Evolutionary conservation across 2,113 vertebrate species (phyloP), one percentile per base, ranked within the genome.

Genomic region (Centropus bengalensis): DNA sequence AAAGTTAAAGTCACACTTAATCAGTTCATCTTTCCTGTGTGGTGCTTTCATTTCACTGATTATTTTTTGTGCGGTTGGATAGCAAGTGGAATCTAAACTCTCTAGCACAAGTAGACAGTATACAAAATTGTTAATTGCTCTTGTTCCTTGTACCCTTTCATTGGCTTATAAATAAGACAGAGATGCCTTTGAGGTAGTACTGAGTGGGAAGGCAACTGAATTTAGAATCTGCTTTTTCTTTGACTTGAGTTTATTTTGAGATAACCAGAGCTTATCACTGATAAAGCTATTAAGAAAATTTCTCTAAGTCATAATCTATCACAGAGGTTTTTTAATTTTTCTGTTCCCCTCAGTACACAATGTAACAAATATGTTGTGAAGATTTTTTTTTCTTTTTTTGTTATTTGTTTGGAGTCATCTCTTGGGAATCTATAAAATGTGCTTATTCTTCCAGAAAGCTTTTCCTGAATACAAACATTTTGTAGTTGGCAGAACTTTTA

Each of bases 161-260:
- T 27, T 81, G 54, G 14, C 64, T 92, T 94, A 40, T 82, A 71
- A 73, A 19, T 84, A 84, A 49, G 47, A 24, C 9, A 33, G 30
- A 32, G 18, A 2, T 86, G 42, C 74, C 28, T 78, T 89, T 60
- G 85, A 93, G 69, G 70, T 87, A 64, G 24, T 30, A 27, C 40
- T 68, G 33, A 56, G 36, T 68, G 49, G 66, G 60, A 84, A 27
- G 26, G 19, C 23, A 59, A 1, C 58, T 89, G 83, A 54, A 73
- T 82, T 87, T 92, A 75, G 22, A 68, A 62, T 87, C 32, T 93
- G 14, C 40, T 64, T 93, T 86, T 90, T 74, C 28, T 74, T 78
- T 26, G 30, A 14, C 38, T 54, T 83, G 11, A 47, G 22, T 27
- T 78, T 81, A 59, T 79, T 89, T 86, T 80, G 78, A 67, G 47